Percentiles rank a stretch among this genome's conserved stretches.
Conservation (phyloP, 2,113 vertebrate genomes). For the Rafetus swinhoei region DNA sequence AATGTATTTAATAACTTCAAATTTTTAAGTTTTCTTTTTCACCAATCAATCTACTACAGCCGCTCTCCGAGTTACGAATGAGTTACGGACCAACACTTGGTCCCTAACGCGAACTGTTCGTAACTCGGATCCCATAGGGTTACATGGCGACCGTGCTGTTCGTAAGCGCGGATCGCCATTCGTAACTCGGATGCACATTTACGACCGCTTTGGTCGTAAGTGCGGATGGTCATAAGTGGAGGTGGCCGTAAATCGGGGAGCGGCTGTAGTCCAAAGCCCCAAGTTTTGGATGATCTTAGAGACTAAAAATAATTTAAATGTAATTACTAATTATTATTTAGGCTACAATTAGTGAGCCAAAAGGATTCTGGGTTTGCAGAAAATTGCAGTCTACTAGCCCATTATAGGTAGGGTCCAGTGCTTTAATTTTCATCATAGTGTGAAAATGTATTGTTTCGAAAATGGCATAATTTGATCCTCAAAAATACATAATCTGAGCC, state of each 20-base stretch:
- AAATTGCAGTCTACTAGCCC: background rate
- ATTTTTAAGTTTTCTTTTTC: background rate
- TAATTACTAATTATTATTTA: accelerated
- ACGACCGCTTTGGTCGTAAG: too few relatives aligned
- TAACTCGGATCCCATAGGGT: too few relatives aligned
- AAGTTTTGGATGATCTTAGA: background rate
- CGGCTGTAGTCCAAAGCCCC: background rate
- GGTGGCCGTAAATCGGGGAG: too few relatives aligned
- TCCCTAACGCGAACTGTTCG: too few relatives aligned
- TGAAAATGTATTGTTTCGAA: background rate
- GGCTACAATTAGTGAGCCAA: background rate
- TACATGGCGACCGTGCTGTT: too few relatives aligned
- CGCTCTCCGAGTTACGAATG: too few relatives aligned
- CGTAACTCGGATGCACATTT: too few relatives aligned
- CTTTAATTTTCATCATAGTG: background rate
- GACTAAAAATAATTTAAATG: background rate
- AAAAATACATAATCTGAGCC: background rate
- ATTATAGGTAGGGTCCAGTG: background rate
- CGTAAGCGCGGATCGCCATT: too few relatives aligned
- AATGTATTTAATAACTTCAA: background rate
- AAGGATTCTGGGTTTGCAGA: background rate
- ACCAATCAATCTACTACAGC: accelerated
- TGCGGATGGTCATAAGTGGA: too few relatives aligned
- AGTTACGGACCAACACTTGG: too few relatives aligned
- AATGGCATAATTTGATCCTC: background rate